phyloP scores from a whole-genome alignment of 2,888 invertebrate species.

The Crocallis elinguaria region DNA sequence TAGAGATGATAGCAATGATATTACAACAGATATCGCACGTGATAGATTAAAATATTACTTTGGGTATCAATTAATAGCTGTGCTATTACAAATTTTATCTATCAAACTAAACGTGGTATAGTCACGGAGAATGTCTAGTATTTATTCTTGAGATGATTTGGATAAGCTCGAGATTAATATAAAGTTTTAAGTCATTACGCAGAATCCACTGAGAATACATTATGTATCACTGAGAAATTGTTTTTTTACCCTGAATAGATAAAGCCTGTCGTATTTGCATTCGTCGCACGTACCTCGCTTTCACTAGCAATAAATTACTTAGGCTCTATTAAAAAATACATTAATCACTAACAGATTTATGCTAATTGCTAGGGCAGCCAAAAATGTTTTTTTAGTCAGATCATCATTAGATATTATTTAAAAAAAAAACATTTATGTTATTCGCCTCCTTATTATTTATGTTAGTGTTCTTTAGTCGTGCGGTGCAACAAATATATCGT shows the following conservation, averaged over 20 bases:
- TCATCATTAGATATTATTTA: background rate
- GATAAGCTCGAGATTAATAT: background rate
- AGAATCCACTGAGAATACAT: background rate
- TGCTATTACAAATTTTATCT: too few species aligned
- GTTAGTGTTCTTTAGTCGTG: constrained; percentile 1
- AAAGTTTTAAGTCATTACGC: background rate
- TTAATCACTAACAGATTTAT: constrained; percentile 4
- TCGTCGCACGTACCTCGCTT: constrained; percentile 66
- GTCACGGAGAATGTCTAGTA: too few species aligned
- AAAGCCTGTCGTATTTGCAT: constrained; percentile 46
- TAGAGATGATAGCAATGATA: too few species aligned
- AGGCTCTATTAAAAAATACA: constrained; percentile 35
- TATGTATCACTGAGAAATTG: background rate
- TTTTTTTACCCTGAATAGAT: background rate
- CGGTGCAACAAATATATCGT: constrained; percentile 13
- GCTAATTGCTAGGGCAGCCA: background rate
- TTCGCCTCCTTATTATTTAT: background rate
- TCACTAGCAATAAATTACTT: constrained; percentile 71
- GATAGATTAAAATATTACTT: too few species aligned
- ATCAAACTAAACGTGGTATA: too few species aligned
- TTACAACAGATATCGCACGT: too few species aligned
- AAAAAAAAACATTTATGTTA: background rate
- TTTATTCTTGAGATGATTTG: too few species aligned
- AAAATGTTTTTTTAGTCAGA: background rate
- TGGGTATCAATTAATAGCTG: too few species aligned